These are phyloP conservation scores for Pseudorasbora parva DNA, from an alignment of 2,113 vertebrate genomes.

Conservation along the genomic window DNA sequence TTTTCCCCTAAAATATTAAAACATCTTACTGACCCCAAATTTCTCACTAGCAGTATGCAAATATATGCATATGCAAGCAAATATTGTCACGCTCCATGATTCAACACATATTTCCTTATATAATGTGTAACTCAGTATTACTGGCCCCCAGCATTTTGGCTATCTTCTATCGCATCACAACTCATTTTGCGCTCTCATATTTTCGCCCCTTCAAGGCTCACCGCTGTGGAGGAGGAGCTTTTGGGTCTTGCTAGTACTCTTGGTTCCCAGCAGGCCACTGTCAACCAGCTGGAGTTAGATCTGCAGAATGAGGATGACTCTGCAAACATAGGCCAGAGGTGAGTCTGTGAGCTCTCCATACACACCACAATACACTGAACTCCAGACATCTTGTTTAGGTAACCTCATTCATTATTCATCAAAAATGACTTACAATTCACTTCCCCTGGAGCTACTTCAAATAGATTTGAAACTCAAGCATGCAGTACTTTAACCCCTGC, in stretches of 20 bases:
- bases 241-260: conserved; percentile 64
- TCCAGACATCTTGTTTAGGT: too few species aligned
- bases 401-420: too few species aligned
- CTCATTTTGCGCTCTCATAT: neutral
- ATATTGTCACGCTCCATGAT: neutral
- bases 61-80: neutral
- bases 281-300: conserved; percentile 81
- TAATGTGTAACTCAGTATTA: neutral
- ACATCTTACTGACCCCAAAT: neutral
- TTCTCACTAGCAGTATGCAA: neutral
- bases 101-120: neutral
- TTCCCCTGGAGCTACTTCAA: neutral
- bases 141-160: neutral
- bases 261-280: conserved; percentile 74
- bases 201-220: conserved; percentile 68
- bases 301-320: conserved; percentile 70
- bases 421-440: too few species aligned
- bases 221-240: conserved; percentile 84
- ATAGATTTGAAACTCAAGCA: neutral
- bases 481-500: too few species aligned
- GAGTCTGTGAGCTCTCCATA: conserved; percentile 25
- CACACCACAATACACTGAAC: neutral
- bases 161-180: neutral
- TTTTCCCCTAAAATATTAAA: neutral
- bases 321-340: conserved; percentile 74